Conservation (phyloP, 1,140 invertebrate genomes). For the Venturia canescens region DNA sequence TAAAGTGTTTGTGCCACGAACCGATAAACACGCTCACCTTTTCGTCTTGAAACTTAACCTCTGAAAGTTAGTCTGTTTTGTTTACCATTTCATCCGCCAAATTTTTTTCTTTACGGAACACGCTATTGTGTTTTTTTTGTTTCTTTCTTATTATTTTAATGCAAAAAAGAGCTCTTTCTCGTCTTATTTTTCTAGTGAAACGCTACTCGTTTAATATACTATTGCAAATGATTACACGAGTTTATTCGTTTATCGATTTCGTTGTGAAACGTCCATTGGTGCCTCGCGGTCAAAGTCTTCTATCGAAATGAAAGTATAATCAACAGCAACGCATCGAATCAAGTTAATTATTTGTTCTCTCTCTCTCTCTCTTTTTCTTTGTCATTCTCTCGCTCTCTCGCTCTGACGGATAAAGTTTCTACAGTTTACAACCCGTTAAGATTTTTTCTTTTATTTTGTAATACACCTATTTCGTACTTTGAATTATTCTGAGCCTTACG, state of each 20-base stretch:
- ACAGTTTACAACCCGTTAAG: constrained; percentile 27
- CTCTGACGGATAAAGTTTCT: constrained; percentile 18
- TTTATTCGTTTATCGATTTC: background rate
- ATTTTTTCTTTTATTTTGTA: constrained; percentile 1
- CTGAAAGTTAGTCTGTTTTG: constrained; percentile 38
- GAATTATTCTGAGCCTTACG: constrained; percentile 26
- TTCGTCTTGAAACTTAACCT: background rate
- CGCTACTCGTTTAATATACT: background rate
- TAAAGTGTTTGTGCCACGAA: constrained; percentile 49
- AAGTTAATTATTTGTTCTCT: background rate
- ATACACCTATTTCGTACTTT: constrained; percentile 28
- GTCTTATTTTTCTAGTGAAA: background rate
- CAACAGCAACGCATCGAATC: background rate
- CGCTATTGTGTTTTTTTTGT: constrained; percentile 24
- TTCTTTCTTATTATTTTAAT: background rate
- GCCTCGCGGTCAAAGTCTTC: background rate
- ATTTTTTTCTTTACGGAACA: constrained; percentile 9
- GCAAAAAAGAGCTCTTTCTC: background rate
- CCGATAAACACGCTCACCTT: constrained; percentile 21
- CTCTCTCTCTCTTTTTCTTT: background rate
- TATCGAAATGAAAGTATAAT: constrained; percentile 5
- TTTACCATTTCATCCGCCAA: constrained; percentile 31
- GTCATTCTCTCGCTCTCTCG: background rate
- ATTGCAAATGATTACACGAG: constrained; percentile 1
- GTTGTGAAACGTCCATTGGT: constrained; percentile 24